Evolutionary conservation across 2,888 invertebrate species (phyloP).

Genomic region (Odontocerum albicorne): DNA sequence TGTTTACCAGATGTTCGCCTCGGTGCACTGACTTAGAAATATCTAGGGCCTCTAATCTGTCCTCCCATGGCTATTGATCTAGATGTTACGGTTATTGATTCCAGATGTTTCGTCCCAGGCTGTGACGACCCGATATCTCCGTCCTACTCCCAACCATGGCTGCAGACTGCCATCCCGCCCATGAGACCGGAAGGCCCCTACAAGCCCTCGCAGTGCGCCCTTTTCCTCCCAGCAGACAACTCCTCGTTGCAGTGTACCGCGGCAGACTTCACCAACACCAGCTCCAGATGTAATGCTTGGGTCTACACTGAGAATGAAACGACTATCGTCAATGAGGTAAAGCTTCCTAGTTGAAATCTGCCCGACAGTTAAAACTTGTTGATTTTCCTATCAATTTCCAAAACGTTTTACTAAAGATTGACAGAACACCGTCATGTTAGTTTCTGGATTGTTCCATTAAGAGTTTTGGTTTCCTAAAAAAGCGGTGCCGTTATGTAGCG

Average conservation of each 20-base stretch:
- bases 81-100: too few species aligned
- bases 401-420: too few species aligned
- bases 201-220: slow-evolving; percentile 43
- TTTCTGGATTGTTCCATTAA: too few species aligned
- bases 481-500: too few species aligned
- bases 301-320: slow-evolving; percentile 54
- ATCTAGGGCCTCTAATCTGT: too few species aligned
- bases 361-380: too few species aligned
- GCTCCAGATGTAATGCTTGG: slow-evolving; percentile 52
- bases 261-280: slow-evolving; percentile 45
- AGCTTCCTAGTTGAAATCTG: slow-evolving; percentile 16
- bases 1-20: too few species aligned
- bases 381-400: too few species aligned
- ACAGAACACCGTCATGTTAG: too few species aligned
- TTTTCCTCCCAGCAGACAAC: slow-evolving; percentile 41
- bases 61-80: too few species aligned
- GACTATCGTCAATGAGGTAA: slow-evolving; percentile 61
- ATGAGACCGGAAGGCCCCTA: slow-evolving; percentile 36
- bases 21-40: too few species aligned
- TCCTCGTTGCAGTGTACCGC: slow-evolving; percentile 41
- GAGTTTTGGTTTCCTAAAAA: too few species aligned
- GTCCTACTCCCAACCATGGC: slow-evolving; percentile 48
- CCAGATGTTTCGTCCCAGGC: slow-evolving; percentile 56
- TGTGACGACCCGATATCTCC: slow-evolving; percentile 51
- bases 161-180: slow-evolving; percentile 54